A percentile compares a stretch with the other conserved stretches of the same genome.
Evolutionary conservation across 1,140 invertebrate species (phyloP).

Genomic region (Venustaconcha ellipsiformis): DNA sequence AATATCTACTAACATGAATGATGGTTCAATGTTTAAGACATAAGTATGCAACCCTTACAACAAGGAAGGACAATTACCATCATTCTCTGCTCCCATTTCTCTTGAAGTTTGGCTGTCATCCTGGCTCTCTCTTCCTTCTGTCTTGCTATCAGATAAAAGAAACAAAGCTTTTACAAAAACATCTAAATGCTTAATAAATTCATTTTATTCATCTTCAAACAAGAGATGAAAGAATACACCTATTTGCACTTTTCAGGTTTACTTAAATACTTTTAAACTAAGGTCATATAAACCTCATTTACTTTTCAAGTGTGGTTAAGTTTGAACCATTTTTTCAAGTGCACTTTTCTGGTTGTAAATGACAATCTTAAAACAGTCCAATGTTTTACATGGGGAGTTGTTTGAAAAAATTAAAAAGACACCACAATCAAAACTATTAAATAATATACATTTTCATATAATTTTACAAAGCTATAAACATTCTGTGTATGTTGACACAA

Average conservation of each 20-base stretch:
- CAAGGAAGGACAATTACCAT: conserved; percentile 17
- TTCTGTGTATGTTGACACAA: no score
- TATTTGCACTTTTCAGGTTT: neutral
- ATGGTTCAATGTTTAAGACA: no score
- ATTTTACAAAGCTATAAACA: no score
- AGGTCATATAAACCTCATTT: neutral
- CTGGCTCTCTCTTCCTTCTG: conserved; percentile 34
- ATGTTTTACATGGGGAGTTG: no score
- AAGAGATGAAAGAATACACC: neutral
- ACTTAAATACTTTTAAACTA: neutral
- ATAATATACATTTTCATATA: no score
- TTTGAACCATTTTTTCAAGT: no score
- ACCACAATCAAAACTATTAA: no score
- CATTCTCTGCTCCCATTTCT: conserved; percentile 49
- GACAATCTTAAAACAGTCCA: no score
- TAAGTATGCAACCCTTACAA: neutral
- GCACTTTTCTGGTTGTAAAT: no score
- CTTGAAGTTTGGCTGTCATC: conserved; percentile 43
- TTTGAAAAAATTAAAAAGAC: no score
- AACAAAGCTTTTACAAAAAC: no score
- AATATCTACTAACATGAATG: no score
- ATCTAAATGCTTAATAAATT: neutral
- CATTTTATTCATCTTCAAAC: neutral
- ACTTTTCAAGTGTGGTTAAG: neutral
- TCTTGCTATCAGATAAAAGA: neutral